Percentiles rank a stretch among this genome's conserved stretches.
These are phyloP conservation scores for Tetraodon nigroviridis DNA, from an alignment of 2,113 vertebrate species.

Conservation along the genomic window DNA sequence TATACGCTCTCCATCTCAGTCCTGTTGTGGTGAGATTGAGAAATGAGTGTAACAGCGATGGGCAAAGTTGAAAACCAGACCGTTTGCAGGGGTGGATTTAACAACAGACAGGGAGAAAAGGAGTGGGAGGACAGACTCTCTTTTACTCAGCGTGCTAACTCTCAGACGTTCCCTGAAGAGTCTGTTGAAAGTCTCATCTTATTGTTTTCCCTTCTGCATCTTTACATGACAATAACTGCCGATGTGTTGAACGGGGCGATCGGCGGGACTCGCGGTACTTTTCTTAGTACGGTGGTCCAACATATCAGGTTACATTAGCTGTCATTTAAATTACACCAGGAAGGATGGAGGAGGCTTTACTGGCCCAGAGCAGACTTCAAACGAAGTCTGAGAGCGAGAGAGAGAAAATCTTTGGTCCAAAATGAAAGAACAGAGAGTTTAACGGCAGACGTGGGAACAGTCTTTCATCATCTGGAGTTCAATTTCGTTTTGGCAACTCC, in stretches of 20 bases:
- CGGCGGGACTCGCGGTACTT: constrained; percentile 45
- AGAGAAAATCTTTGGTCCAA: constrained; percentile 42
- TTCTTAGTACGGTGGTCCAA: constrained; percentile 37
- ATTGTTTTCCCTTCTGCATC: constrained; percentile 52
- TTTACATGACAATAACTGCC: constrained; percentile 69
- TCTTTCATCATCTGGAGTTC: constrained; percentile 50
- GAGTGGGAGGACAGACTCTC: constrained; percentile 57
- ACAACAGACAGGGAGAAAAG: constrained; percentile 52
- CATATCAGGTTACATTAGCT: constrained; percentile 76
- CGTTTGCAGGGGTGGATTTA: constrained; percentile 44
- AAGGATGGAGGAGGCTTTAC: constrained; percentile 65
- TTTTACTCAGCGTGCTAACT: constrained; percentile 66
- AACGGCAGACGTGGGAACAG: constrained; percentile 63
- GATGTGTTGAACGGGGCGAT: constrained; percentile 73
- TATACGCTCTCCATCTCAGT: constrained; percentile 6
- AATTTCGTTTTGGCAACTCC: constrained; percentile 60
- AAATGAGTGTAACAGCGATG: constrained; percentile 10
- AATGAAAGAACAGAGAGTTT: constrained; percentile 61
- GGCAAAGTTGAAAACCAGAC: constrained; percentile 36
- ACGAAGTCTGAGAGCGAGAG: constrained; percentile 51
- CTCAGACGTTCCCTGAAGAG: constrained; percentile 51
- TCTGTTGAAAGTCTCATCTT: constrained; percentile 46
- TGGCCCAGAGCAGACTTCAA: constrained; percentile 74
- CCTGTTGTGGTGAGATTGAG: background rate
- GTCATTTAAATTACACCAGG: constrained; percentile 72